phyloP scores from a whole-genome alignment of 2,797 vertebrate species.

The Scomberomorus guttatus region DNA sequence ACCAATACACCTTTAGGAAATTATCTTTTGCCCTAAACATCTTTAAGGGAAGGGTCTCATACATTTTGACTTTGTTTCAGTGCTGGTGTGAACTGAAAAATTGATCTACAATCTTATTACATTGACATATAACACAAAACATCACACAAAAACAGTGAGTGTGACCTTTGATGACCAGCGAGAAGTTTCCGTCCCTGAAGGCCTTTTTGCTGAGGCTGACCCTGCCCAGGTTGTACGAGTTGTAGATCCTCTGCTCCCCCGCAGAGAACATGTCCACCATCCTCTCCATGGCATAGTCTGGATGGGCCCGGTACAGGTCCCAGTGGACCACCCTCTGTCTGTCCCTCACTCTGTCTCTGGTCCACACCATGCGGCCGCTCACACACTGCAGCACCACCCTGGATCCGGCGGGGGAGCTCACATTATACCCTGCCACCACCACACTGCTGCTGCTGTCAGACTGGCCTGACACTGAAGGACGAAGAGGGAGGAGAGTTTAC shows the following conservation, averaged over 20 bases:
- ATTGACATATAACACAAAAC: too few species aligned
- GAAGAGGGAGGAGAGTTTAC: conserved; percentile 1
- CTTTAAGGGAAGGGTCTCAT: too few species aligned
- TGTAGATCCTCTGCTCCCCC: conserved; percentile 92
- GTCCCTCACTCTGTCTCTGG: conserved; percentile 90
- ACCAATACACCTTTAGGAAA: background rate
- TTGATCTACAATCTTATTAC: too few species aligned
- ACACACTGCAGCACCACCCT: conserved; percentile 90
- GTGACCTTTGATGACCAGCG: conserved; percentile 92
- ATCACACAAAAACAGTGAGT: background rate
- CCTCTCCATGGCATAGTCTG: conserved; percentile 85
- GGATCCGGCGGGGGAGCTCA: conserved; percentile 86
- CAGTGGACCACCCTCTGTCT: conserved; percentile 95
- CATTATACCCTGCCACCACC: conserved; percentile 88
- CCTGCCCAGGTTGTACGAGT: conserved; percentile 87
- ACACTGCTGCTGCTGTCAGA: conserved; percentile 84
- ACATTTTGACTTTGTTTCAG: too few species aligned
- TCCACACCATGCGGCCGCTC: conserved; percentile 95
- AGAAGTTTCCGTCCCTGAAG: conserved; percentile 95
- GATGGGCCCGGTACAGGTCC: conserved; percentile 86
- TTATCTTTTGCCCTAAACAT: background rate
- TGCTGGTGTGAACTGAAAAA: too few species aligned
- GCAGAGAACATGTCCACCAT: conserved; percentile 94
- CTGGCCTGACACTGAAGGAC: conserved; percentile 75
- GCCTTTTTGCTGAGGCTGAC: conserved; percentile 87